Percentiles rank a stretch among this genome's conserved stretches.
Evolutionary conservation across 2,888 invertebrate species (phyloP).

Genomic region (Apocheima hispidaria): DNA sequence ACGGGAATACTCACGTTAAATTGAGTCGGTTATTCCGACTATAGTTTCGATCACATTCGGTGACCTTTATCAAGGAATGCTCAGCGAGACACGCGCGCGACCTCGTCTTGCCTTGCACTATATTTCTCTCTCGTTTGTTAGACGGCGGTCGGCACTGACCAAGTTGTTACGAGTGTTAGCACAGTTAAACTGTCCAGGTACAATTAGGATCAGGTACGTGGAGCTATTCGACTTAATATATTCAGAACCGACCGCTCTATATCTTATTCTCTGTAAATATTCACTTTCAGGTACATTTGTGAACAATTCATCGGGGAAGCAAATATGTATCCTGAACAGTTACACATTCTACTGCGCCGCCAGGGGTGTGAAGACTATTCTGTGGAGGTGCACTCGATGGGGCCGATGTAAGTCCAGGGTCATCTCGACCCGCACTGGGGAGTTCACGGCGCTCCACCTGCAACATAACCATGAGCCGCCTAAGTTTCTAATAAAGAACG

Average conservation of each 20-base stretch:
- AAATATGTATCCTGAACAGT: constrained; percentile 53
- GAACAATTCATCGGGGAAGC: constrained; percentile 43
- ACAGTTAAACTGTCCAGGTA: no score
- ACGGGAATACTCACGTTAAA: no score
- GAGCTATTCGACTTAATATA: neutral
- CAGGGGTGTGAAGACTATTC: constrained; percentile 31
- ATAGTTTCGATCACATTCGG: no score
- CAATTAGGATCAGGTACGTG: neutral
- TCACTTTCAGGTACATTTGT: constrained; percentile 29
- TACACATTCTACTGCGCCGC: constrained; percentile 58
- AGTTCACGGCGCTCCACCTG: constrained; percentile 49
- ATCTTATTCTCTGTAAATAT: neutral
- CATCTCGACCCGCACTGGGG: constrained; percentile 50
- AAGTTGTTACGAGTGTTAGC: no score
- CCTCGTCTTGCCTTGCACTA: no score
- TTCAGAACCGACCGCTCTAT: neutral
- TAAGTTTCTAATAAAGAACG: constrained; percentile 40
- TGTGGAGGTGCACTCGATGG: constrained; percentile 59
- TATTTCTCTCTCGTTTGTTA: no score
- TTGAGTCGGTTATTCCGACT: no score
- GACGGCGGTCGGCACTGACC: no score
- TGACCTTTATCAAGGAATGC: no score
- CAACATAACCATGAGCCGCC: constrained; percentile 56
- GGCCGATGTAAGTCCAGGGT: constrained; percentile 58
- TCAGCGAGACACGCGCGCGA: no score